Percentiles rank a stretch among this genome's conserved stretches.
Evolutionary conservation across 2,797 vertebrate species (phyloP).

Genomic region (Spheniscus humboldti): DNA sequence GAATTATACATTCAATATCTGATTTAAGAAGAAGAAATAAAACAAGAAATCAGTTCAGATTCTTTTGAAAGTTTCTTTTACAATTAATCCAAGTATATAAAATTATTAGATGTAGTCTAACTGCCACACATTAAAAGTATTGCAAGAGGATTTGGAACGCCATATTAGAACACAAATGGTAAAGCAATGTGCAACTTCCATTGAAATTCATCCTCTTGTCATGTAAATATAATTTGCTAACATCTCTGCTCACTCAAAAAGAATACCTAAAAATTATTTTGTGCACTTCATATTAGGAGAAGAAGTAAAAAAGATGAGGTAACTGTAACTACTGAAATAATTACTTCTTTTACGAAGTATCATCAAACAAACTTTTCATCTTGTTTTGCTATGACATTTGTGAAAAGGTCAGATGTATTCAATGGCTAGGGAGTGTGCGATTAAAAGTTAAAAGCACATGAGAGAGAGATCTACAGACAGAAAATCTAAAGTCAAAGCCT

Average conservation of each 20-base stretch:
- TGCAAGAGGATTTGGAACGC: neutral
- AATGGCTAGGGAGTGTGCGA: neutral
- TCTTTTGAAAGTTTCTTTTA: neutral
- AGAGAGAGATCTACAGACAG: neutral
- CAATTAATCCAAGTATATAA: neutral
- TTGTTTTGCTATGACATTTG: neutral
- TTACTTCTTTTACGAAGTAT: neutral
- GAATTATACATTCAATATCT: neutral
- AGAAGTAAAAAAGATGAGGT: neutral
- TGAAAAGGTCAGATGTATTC: neutral
- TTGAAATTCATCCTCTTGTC: neutral
- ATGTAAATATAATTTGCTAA: neutral
- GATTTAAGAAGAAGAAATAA: neutral
- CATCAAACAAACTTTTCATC: neutral
- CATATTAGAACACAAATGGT: neutral
- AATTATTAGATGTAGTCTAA: neutral
- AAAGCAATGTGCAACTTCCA: neutral
- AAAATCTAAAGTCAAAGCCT: conserved; percentile 6
- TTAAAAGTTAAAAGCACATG: neutral
- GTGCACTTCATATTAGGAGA: neutral
- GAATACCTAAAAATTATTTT: neutral
- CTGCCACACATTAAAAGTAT: neutral
- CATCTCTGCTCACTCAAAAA: neutral
- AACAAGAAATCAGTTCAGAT: neutral
- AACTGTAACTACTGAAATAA: neutral